Base-by-base conservation (phyloP, 2,888 invertebrate genomes). In the Lepeophtheirus nordmannii region DNA sequence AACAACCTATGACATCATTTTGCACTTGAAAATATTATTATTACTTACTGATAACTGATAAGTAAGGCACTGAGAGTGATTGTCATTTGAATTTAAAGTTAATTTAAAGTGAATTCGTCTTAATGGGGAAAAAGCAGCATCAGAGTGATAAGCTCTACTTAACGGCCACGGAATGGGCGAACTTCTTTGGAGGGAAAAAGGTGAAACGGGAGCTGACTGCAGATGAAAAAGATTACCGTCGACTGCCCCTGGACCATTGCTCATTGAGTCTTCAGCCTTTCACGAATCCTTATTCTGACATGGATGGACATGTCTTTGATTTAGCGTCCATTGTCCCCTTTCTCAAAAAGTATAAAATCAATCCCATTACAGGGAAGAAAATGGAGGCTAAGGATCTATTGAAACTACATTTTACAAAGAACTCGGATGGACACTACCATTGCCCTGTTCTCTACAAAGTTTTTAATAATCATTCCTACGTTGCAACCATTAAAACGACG, bases 91-190 rank as follows among this genome's bases (percentile, higher is more conserved):
- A n/a, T n/a, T n/a, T n/a, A n/a, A n/a, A n/a, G n/a, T n/a, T n/a
- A n/a, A n/a, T n/a, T n/a, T n/a, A n/a, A n/a, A n/a, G n/a, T 46
- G 53, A 8, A 46, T 46, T 3, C 17, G n/a, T 58, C 58, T 7
- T 81, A 74, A 91, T 91, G 91, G 91, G 91, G 70, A 91, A 91
- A 80, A 80, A 88, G 71, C 91, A 91, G 73, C 91, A 91, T 79
- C 91, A 91, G 74, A 91, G 91, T 74, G 91, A 91, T 79, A 91
- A 91, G 83, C 86, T 91, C 89, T 89, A 89, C 76, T 74, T 89
- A 69, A 89, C 89, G 63, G 86, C 86, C 75, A 88, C 87, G 5
- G 89, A 89, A 76, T 89, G 89, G 91, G 84, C 86, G 22, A 89
- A 89, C 41, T 76, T 91, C 30, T 92, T 91, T 72, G 92, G 92